Base-by-base conservation (phyloP, 2,113 vertebrate species). In the Brevimyrus niger region DNA sequence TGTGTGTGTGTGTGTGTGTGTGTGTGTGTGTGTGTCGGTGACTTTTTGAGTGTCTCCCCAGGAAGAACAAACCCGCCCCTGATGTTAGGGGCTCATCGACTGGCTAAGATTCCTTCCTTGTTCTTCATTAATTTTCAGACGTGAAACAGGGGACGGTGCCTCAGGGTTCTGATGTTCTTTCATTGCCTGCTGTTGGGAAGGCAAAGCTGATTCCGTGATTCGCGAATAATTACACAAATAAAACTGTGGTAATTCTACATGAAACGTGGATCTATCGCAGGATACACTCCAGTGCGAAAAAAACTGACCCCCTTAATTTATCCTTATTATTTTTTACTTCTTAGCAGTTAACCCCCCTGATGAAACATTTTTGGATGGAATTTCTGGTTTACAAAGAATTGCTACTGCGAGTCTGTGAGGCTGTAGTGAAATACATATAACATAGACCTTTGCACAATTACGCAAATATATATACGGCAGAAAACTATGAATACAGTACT, bases 91-190 rank as follows among this genome's bases (percentile, higher is more conserved):
- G 35, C 15, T 80, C 73, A 42, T 80, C 73, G 47, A 76, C 73
- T 80, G 73, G 6, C 73, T 80, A 2, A 21, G 73, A 42, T 8
- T 47, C 44, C 38, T 84, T 84, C 19, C 42, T 21, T 84, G 38
- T 47, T 84, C 82, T 47, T 84, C 82, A 84, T 84, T 84, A 47
- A 84, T 44, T 84, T n/a, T 84, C 44, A 84, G 82, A 84, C 19
- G 44, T 46, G 21, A 47, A 44, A 23, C 19, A 23, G 38, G 10
- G 21, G 3, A 47, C 19, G 3, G 21, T 46, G 19, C 44, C 44
- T 23, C 82, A 9, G 17, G 38, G 44, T 84, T 9, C 44, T 19
- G 6, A 9, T 23, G n/a, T 44, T 23, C 44, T n/a, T 23, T 84
- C 27, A 21, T 47, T 5, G 21, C 44, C 6, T 84, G 82, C 19